These are phyloP conservation scores for Apostichopus californicus DNA, from an alignment of 35 echinoderm and acorn worm species.

Conservation along the genomic window DNA sequence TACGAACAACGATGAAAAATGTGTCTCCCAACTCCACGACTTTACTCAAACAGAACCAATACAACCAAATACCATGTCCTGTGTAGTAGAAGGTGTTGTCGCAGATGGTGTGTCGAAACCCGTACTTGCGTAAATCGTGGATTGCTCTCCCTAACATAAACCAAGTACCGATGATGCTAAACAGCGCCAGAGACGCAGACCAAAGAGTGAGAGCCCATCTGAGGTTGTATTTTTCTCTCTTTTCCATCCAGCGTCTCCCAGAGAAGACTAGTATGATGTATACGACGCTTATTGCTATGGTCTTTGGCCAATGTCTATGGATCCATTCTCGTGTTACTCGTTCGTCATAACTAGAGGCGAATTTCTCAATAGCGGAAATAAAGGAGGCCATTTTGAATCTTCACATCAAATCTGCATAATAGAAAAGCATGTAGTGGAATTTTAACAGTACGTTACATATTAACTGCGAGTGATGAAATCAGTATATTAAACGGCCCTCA, in stretches of 20 bases:
- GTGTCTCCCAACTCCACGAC: slow-evolving; percentile 81
- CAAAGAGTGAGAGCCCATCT: slow-evolving; percentile 53
- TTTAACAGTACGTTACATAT: too few species aligned
- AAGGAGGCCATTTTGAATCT: too few species aligned
- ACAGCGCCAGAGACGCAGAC: slow-evolving; percentile 62
- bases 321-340: slow-evolving; percentile 8
- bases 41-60: slow-evolving; percentile 67
- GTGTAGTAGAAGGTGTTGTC: slow-evolving; percentile 39
- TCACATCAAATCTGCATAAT: too few species aligned
- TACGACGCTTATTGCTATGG: slow-evolving; percentile 23
- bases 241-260: slow-evolving; percentile 63
- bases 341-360: slow-evolving; percentile 29
- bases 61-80: slow-evolving; percentile 59
- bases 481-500: too few species aligned
- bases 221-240: slow-evolving; percentile 50
- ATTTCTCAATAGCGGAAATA: slow-evolving; percentile 10
- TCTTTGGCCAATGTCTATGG: slow-evolving; percentile 56
- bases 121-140: slow-evolving; percentile 18
- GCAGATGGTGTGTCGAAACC: slow-evolving; percentile 63
- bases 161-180: slow-evolving; percentile 69
- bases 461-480: too few species aligned
- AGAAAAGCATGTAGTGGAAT: too few species aligned
- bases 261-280: slow-evolving; percentile 70
- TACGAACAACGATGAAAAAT: slow-evolving; percentile 79
- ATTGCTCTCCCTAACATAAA: neutral